Evolutionary conservation across 2,113 vertebrate genomes (phyloP).

Genomic region (Macrotus californicus): DNA sequence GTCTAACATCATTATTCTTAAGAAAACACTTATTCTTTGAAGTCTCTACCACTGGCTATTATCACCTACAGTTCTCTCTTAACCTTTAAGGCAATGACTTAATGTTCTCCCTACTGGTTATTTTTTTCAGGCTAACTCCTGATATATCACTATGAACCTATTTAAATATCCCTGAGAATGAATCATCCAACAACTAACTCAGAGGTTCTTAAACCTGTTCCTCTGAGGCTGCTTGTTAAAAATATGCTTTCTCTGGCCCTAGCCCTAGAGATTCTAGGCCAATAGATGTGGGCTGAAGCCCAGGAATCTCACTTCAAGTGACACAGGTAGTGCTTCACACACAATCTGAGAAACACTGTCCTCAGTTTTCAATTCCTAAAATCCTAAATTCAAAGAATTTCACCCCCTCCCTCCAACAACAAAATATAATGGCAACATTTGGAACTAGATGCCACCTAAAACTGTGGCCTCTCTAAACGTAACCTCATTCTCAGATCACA

Average conservation of each 20-base stretch:
- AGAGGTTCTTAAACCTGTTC: not conserved
- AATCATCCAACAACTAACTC: not conserved
- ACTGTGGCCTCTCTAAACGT: not conserved
- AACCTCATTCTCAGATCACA: not conserved
- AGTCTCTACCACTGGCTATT: not conserved
- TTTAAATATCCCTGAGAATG: not conserved
- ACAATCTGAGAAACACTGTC: not conserved
- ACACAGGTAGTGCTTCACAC: not conserved
- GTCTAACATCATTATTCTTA: not conserved
- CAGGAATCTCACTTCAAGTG: not conserved
- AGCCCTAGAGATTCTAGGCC: not conserved
- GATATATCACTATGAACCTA: not conserved
- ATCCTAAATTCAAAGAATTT: not conserved
- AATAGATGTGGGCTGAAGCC: not conserved
- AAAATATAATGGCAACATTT: not conserved
- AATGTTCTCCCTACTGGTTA: not conserved
- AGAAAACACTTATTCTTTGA: not conserved
- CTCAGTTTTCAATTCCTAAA: constrained; percentile 16
- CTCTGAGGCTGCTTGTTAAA: not conserved
- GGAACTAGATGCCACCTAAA: not conserved
- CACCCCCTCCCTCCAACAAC: not conserved
- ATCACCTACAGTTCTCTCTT: not conserved
- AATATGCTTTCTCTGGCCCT: not conserved
- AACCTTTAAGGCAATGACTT: not conserved
- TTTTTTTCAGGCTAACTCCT: not conserved